Evolutionary conservation across 2,113 vertebrate genomes (phyloP), one percentile per base, ranked within the genome.

Genomic region (Passer domesticus): DNA sequence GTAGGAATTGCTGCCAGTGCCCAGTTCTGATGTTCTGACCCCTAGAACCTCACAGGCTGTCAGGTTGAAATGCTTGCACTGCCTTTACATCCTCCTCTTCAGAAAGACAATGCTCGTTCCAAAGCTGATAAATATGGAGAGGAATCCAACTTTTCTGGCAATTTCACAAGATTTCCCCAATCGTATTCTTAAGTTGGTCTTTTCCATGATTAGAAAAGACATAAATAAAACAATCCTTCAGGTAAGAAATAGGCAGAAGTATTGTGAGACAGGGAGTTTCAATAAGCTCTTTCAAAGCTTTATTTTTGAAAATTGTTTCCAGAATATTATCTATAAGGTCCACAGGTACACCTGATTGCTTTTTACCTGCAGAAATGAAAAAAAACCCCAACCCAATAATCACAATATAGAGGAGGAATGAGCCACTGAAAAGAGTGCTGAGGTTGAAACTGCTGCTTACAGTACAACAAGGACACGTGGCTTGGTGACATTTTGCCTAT

Each of bases 321-420:
- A 74, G 33, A 88, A 77, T 86, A 60, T n/a, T 4, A 69, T 43
- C 46, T 50, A 1, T 17, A 16, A 79, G 83, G n/a, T 83, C 68
- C 39, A 23, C 3, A 15, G 11, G 22, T 88, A 33, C 22, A n/a
- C 19, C 50, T 64, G 9, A 30, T 24, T 84, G 10, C 23, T 62
- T 31, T 6, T 59, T 80, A 55, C 59, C 33, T 67, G 3, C 13
- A 89, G 52, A 83, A 92, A 63, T 10, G 10, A 46, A 68, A 56
- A 55, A 53, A 56, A n/a, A 4, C 0, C 13, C 0, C n/a, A 41
- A 15, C 2, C 13, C 0, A 68, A 24, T 28, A 77, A 56, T n/a
- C 4, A 25, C 46, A 35, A 68, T 43, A 10, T 0, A 60, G 53
- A 72, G 80, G 56, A 81, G 37, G 23, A 89, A 70, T 56, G 39